These are phyloP conservation scores for Leistus spinibarbis DNA, from an alignment of 2,888 invertebrate species.

Conservation along the genomic window DNA sequence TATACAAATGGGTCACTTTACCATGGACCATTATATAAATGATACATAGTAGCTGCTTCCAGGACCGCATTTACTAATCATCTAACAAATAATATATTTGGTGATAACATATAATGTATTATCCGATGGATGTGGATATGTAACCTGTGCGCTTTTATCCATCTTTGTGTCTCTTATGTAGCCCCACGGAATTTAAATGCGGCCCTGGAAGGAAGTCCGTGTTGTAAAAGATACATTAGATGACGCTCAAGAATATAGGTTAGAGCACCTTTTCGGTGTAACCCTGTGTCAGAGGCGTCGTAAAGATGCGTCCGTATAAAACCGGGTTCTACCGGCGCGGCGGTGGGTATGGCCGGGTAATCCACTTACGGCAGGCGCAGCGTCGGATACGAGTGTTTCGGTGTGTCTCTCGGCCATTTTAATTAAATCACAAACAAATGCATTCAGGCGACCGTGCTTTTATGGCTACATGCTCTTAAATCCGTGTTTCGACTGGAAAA, in stretches of 20 bases:
- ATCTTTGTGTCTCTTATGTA: too few relatives aligned
- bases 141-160: too few relatives aligned
- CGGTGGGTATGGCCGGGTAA: constrained; percentile 17
- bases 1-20: neutral
- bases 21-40: too few relatives aligned
- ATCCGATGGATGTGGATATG: too few relatives aligned
- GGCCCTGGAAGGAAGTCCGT: constrained; percentile 22
- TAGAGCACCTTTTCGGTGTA: constrained; percentile 13
- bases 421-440: constrained; percentile 40
- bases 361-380: constrained; percentile 22
- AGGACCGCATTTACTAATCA: too few relatives aligned
- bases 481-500: neutral
- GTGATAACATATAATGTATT: too few relatives aligned
- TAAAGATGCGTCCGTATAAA: constrained; percentile 3
- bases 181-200: too few relatives aligned
- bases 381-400: constrained; percentile 29
- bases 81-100: too few relatives aligned
- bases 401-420: constrained; percentile 39
- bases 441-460: constrained; percentile 34
- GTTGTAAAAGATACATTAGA: constrained; percentile 28
- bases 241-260: constrained; percentile 6
- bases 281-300: constrained; percentile 1
- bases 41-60: neutral
- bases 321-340: neutral
- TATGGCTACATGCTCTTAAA: constrained; percentile 10